A percentile compares a stretch with the other conserved stretches of the same genome.
Evolutionary conservation across 2,113 vertebrate genomes (phyloP).

Genomic region (Neopipo cinnamomea): DNA sequence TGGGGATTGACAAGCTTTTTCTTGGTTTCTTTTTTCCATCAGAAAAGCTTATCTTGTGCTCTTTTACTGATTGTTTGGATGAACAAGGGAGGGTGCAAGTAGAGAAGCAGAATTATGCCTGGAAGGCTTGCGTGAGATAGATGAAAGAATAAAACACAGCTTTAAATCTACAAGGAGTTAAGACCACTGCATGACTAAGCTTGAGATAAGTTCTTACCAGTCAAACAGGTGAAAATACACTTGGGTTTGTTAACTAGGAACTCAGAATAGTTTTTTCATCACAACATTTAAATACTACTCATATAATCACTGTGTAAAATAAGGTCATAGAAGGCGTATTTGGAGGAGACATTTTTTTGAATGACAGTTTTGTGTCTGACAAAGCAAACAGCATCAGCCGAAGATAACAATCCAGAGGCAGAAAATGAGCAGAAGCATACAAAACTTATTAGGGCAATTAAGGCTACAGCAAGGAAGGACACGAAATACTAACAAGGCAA

Average conservation of each 20-base stretch:
- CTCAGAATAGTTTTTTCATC: neutral
- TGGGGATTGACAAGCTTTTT: neutral
- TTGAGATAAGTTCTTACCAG: neutral
- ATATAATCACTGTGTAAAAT: neutral
- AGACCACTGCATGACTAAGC: neutral
- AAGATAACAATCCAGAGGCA: neutral
- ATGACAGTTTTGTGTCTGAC: neutral
- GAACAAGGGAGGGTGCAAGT: neutral
- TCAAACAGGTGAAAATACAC: neutral
- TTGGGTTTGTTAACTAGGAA: neutral
- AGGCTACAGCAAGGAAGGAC: neutral
- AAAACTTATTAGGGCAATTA: neutral
- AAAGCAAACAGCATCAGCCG: neutral
- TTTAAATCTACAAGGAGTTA: constrained; percentile 17
- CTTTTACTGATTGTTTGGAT: neutral
- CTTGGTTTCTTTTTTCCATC: neutral
- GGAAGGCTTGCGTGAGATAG: neutral
- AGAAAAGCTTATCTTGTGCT: neutral
- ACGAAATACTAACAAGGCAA: neutral
- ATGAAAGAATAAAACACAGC: neutral
- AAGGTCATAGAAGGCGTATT: neutral
- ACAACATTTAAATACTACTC: neutral
- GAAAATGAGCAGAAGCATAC: neutral
- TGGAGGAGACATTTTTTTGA: neutral
- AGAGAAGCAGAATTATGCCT: neutral